Evolutionary conservation across 2,888 invertebrate species (phyloP).

Genomic region (Temnothorax rugatulus): DNA sequence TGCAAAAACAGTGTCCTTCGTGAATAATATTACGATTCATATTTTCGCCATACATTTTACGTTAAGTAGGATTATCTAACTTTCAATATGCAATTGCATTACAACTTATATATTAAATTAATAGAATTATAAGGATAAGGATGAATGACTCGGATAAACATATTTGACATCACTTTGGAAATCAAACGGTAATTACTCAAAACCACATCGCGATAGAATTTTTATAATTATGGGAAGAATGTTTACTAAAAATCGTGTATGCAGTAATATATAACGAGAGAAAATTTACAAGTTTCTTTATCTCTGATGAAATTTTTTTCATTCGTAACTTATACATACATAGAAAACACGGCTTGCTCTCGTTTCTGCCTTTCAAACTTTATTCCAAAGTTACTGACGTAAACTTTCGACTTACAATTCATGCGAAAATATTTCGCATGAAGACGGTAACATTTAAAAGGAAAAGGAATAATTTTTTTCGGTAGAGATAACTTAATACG

Average conservation of each 20-base stretch:
- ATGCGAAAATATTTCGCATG: background rate
- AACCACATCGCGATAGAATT: background rate
- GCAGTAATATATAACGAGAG: background rate
- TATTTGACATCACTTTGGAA: background rate
- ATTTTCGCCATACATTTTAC: background rate
- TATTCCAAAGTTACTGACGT: background rate
- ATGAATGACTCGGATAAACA: background rate
- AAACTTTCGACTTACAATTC: background rate
- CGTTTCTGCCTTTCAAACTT: background rate
- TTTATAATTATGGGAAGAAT: background rate
- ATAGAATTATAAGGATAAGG: background rate
- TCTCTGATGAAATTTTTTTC: background rate
- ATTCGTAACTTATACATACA: background rate
- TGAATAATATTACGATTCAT: background rate
- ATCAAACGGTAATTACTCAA: background rate
- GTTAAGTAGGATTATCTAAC: background rate
- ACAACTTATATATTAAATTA: background rate
- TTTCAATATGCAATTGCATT: background rate
- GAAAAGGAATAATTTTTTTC: background rate
- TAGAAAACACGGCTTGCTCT: background rate
- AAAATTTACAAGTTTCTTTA: background rate
- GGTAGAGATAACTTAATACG: background rate
- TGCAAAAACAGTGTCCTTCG: constrained; percentile 11
- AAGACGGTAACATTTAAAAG: constrained; percentile 10
- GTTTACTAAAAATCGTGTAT: background rate